A percentile compares a stretch with the other conserved stretches of the same genome.
phyloP scores from a whole-genome alignment of 2,888 invertebrate species.

The Chironomus riparius region DNA sequence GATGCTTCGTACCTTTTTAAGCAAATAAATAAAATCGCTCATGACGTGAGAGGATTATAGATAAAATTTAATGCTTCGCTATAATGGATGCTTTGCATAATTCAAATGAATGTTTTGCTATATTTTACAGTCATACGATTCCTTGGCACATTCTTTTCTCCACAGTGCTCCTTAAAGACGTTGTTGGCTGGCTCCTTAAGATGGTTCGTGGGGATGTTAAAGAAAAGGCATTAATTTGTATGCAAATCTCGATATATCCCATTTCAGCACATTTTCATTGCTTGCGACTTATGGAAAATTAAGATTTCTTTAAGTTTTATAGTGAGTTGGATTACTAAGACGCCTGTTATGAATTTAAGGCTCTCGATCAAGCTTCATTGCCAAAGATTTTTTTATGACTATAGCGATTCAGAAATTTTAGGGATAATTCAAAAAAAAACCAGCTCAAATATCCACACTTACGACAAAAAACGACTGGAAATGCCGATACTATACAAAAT shows the following conservation, averaged over 20 bases:
- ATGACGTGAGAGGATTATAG: slow-evolving; percentile 9
- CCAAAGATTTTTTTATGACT: too few relatives aligned
- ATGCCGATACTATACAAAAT: too few relatives aligned
- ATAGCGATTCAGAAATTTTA: too few relatives aligned
- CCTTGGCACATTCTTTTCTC: not conserved
- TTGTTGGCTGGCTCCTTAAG: not conserved
- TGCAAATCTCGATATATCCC: slow-evolving; percentile 21
- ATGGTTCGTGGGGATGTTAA: too few relatives aligned
- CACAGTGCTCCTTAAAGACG: not conserved
- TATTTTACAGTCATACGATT: slow-evolving; percentile 1
- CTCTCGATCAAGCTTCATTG: too few relatives aligned
- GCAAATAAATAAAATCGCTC: slow-evolving; percentile 3
- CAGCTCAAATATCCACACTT: too few relatives aligned
- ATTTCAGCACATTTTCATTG: slow-evolving; percentile 15
- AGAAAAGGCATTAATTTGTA: slow-evolving; percentile 15
- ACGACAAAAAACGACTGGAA: too few relatives aligned
- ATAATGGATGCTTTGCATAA: slow-evolving; percentile 12
- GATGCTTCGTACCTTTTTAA: not conserved
- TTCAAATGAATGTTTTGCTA: slow-evolving; percentile 5
- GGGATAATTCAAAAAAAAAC: too few relatives aligned
- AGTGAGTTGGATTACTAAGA: not conserved
- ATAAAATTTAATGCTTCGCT: slow-evolving; percentile 7
- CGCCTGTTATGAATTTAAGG: too few relatives aligned
- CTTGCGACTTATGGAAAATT: not conserved
- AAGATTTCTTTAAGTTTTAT: not conserved